Evolutionary conservation across 1,140 invertebrate species (phyloP), one percentile per base, ranked within the genome.

Genomic region (Metaphire vulgaris): DNA sequence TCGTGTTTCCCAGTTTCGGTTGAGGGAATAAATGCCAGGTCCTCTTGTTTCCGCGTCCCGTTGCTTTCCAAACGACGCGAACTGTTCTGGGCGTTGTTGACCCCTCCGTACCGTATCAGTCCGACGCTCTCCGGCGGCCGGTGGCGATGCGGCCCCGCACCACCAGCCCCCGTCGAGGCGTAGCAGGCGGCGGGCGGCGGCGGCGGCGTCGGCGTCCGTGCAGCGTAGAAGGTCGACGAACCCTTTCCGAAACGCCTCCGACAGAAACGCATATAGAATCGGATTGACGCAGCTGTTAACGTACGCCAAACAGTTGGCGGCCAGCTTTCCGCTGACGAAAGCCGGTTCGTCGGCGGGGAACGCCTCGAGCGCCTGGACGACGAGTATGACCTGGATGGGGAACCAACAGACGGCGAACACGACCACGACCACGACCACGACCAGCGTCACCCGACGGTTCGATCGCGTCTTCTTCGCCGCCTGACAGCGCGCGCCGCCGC

Each of bases 381-480:
- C 83, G 73, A 88, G 84, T 82, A 89, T 84, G 12, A 89, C 83
- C 88, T 97, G 95, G 82, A 98, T 93, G 1, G 96, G 96, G 80
- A 92, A 91, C 96, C 96, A 98, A 87, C 95, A 97, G 41, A 96
- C 88, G 14, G 95, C 95, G 85, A 98, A 98, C 34, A 96, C 94
- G 30, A 94, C 90, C 0, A 97, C 94, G 21, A 98, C 94, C 29
- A 96, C 92, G 34, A 97, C 89, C 12, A 98, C 94, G 90, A 98
- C 92, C 76, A 93, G 88, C 0, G 95, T 98, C 0, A 97, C 96
- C 21, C 75, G 68, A 84, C 92, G 92, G 85, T 95, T 95, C 32
- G 93, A 93, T 79, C 93, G 89, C 67, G 93, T 87, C 72, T 89
- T 90, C 72, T 89, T 90, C 1, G 89, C 89, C 33, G 90, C 90